These are phyloP conservation scores for Drosophila colorata DNA, from an alignment of 2,888 invertebrate species.

Conservation along the genomic window DNA sequence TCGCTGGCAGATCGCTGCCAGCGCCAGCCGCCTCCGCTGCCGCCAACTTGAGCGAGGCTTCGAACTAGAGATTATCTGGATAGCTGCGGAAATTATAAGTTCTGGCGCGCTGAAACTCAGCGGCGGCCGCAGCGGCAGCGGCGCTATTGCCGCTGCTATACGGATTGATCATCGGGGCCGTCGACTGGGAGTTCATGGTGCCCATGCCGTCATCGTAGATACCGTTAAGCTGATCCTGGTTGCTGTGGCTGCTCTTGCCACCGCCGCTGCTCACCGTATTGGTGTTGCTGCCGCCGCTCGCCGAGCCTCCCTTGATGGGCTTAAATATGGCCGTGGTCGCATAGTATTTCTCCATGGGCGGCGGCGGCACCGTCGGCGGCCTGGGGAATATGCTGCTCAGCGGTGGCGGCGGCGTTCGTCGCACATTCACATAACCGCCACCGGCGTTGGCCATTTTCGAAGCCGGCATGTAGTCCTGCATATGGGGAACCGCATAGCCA, in stretches of 20 bases:
- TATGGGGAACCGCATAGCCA: conserved; percentile 88
- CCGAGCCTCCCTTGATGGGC: conserved; percentile 84
- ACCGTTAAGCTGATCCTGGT: conserved; percentile 75
- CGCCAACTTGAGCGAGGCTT: conserved; percentile 78
- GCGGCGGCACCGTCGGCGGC: conserved; percentile 89
- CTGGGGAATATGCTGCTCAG: conserved; percentile 87
- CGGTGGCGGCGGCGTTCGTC: conserved; percentile 85
- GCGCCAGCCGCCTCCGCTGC: conserved; percentile 43
- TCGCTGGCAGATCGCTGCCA: conserved; percentile 25
- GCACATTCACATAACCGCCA: conserved; percentile 85
- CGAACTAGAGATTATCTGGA: conserved; percentile 85
- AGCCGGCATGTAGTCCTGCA: conserved; percentile 86
- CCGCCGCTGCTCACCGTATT: conserved; percentile 77
- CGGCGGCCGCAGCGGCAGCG: conserved; percentile 70
- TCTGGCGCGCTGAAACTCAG: conserved; percentile 84
- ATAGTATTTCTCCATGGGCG: conserved; percentile 90
- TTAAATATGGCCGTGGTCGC: conserved; percentile 89
- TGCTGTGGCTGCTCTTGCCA: conserved; percentile 73
- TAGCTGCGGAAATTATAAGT: conserved; percentile 85
- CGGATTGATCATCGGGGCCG: conserved; percentile 84
- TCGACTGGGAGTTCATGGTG: conserved; percentile 84
- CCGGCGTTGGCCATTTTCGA: conserved; percentile 82
- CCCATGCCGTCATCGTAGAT: conserved; percentile 83
- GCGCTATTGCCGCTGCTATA: conserved; percentile 66
- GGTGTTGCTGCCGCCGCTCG: conserved; percentile 68